These are phyloP conservation scores for Hydrozoanthus tunicans DNA, from an alignment of 64 coral and sea anemone genomes.

Conservation along the genomic window DNA sequence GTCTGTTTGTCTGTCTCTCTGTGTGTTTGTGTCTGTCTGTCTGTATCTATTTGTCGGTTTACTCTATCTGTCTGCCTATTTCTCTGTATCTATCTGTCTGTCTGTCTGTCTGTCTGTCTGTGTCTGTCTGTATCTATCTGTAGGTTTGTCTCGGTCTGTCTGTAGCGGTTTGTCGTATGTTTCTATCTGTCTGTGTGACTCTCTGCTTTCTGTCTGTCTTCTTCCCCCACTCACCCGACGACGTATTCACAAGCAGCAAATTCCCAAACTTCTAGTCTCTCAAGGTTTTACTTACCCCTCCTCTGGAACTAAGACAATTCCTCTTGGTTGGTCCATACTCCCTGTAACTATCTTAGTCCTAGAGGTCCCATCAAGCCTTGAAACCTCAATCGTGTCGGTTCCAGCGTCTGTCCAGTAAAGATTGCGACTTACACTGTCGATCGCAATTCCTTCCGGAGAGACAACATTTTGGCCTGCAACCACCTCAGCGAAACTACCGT, in stretches of 20 bases:
- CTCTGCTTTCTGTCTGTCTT: too few species aligned
- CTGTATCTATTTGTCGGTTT: too few species aligned
- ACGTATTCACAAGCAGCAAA: neutral
- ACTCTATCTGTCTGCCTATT: too few species aligned
- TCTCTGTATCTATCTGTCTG: too few species aligned
- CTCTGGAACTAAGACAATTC: constrained; percentile 79
- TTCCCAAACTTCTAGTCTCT: neutral
- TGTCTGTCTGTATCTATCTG: too few species aligned
- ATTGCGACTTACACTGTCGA: constrained; percentile 78
- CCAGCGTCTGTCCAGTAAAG: constrained; percentile 90
- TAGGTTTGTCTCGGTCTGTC: too few species aligned
- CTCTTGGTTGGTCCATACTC: constrained; percentile 69
- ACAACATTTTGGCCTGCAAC: constrained; percentile 40
- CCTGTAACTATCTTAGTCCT: constrained; percentile 37
- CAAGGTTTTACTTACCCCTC: constrained; percentile 53
- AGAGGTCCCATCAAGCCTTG: constrained; percentile 71
- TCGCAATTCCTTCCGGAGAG: constrained; percentile 73
- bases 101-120: too few species aligned
- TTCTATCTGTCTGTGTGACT: too few species aligned
- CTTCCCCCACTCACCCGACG: too few species aligned
- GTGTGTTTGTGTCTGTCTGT: too few species aligned
- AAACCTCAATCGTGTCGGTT: constrained; percentile 68
- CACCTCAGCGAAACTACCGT: constrained; percentile 22
- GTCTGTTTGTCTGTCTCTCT: too few species aligned
- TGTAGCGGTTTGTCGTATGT: too few species aligned